Evolutionary conservation across 2,797 vertebrate genomes (phyloP).

Genomic region (Leucoraja ocellata): DNA sequence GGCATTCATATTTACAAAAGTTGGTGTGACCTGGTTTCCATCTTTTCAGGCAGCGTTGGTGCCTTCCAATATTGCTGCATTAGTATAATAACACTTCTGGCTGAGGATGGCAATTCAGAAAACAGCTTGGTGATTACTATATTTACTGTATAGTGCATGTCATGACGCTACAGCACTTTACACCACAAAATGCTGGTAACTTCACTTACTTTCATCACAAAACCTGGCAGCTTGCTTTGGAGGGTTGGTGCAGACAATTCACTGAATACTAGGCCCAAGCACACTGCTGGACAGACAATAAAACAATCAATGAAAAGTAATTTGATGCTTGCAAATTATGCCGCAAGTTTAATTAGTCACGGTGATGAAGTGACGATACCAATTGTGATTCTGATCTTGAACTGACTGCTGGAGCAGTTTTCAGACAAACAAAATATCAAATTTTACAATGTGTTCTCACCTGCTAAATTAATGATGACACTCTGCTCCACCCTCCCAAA

Average conservation of each 20-base stretch:
- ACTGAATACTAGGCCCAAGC: neutral
- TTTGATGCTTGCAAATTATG: conserved; percentile 10
- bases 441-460: neutral
- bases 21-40: neutral
- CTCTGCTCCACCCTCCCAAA: neutral
- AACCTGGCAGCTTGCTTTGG: neutral
- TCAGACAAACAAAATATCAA: neutral
- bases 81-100: neutral
- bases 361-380: neutral
- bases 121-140: neutral
- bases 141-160: neutral
- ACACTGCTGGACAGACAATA: neutral
- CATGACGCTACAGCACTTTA: neutral
- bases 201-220: neutral
- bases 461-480: neutral
- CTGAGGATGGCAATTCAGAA: neutral
- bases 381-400: neutral
- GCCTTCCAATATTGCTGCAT: neutral
- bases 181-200: neutral
- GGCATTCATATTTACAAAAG: no score
- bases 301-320: neutral
- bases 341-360: neutral
- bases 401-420: neutral
- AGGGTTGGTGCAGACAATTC: neutral
- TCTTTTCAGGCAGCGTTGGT: neutral